Percentiles rank a stretch among this genome's conserved stretches.
These are phyloP conservation scores for Brenthis ino DNA, from an alignment of 2,888 invertebrate genomes.

Conservation along the genomic window DNA sequence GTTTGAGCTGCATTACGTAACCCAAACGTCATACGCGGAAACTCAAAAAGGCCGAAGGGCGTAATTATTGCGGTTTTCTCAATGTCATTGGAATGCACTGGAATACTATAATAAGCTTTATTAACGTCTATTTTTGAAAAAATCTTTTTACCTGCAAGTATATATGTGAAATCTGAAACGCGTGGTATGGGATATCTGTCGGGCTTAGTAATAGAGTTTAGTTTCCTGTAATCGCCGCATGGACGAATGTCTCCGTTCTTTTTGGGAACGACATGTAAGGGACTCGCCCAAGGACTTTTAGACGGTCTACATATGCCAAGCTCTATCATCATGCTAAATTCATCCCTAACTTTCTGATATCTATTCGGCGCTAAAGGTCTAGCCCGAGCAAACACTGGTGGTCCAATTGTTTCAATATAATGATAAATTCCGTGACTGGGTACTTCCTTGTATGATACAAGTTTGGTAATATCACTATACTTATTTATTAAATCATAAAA, in stretches of 20 bases:
- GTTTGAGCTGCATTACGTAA: constrained; percentile 13
- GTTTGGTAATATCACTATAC: too few relatives aligned
- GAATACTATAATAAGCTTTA: constrained; percentile 31
- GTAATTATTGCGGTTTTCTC: constrained; percentile 33
- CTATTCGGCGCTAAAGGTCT: too few relatives aligned
- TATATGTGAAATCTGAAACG: not conserved
- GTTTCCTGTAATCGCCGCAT: constrained; percentile 17
- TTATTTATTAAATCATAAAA: too few relatives aligned
- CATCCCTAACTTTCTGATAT: constrained; percentile 6
- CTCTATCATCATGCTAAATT: constrained; percentile 23
- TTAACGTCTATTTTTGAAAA: constrained; percentile 32
- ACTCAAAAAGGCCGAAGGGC: constrained; percentile 16
- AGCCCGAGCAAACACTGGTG: too few relatives aligned
- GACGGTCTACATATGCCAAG: constrained; percentile 21
- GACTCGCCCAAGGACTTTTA: constrained; percentile 23
- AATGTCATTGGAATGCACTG: not conserved
- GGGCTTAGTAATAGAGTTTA: not conserved
- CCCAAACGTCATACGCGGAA: constrained; percentile 20
- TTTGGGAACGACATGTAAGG: constrained; percentile 21
- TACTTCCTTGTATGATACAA: too few relatives aligned
- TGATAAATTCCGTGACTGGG: too few relatives aligned
- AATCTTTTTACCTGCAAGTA: constrained; percentile 19
- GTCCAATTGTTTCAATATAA: too few relatives aligned
- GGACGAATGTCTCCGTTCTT: constrained; percentile 11
- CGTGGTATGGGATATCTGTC: constrained; percentile 7